Evolutionary conservation across 2,113 vertebrate species (phyloP).

Genomic region (Chlorodrepanis virens): DNA sequence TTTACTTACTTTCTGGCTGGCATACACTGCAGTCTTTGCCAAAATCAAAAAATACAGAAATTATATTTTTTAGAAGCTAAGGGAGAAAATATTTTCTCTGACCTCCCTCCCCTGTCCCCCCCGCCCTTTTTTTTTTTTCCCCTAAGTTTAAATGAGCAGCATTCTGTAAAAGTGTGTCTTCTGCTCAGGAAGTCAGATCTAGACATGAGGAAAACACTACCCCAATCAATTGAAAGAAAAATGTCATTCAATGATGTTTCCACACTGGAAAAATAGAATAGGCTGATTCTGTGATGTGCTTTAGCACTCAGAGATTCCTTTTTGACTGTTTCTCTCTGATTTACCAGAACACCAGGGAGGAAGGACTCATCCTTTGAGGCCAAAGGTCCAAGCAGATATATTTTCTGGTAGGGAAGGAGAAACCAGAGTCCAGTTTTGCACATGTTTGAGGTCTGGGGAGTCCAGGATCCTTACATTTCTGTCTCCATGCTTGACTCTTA

Average conservation of each 20-base stretch:
- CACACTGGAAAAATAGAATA: neutral
- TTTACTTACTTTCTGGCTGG: constrained; percentile 29
- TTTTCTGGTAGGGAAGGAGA: neutral
- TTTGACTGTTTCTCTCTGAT: neutral
- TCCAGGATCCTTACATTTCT: neutral
- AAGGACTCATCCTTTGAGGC: rapidly evolving
- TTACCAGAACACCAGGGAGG: neutral
- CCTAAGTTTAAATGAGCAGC: neutral
- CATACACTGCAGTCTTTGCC: neutral
- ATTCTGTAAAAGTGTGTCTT: neutral
- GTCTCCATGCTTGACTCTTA: neutral
- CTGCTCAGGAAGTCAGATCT: neutral
- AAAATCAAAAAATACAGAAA: constrained; percentile 21
- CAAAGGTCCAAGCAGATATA: rapidly evolving
- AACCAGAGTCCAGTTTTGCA: neutral
- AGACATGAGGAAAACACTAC: neutral
- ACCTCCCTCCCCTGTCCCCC: rapidly evolving
- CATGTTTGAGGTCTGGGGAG: neutral
- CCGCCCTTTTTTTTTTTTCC: rapidly evolving
- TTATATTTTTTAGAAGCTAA: neutral
- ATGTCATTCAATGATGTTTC: neutral
- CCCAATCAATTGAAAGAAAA: neutral
- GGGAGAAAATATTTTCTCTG: neutral
- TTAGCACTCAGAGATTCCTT: neutral
- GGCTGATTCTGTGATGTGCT: neutral